Conservation (phyloP, 2,888 invertebrate genomes). For the Tetragnatha montana region DNA sequence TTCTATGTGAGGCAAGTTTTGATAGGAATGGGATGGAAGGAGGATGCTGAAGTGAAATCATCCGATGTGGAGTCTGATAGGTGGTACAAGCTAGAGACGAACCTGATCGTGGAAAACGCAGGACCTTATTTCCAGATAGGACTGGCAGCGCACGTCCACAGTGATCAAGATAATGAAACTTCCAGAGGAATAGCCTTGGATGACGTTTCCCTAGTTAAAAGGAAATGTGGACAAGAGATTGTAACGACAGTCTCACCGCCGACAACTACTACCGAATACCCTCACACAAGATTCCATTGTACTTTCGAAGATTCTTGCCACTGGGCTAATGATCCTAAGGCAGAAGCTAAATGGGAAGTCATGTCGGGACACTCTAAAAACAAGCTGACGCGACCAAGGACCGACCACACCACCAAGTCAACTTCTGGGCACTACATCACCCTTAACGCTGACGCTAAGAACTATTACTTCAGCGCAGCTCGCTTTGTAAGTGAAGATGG, state of each 20-base stretch:
- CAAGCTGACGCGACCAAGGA: slow-evolving; percentile 57
- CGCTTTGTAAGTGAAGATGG: slow-evolving; percentile 42
- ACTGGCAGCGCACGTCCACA: slow-evolving; percentile 36
- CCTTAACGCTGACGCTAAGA: slow-evolving; percentile 21
- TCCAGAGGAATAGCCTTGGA: slow-evolving; percentile 70
- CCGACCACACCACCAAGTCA: slow-evolving; percentile 64
- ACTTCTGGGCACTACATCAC: slow-evolving; percentile 63
- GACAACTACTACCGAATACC: slow-evolving; percentile 42
- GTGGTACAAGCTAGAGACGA: slow-evolving; percentile 62
- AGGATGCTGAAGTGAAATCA: slow-evolving; percentile 33
- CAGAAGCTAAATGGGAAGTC: slow-evolving; percentile 37
- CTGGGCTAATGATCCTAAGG: slow-evolving; percentile 49
- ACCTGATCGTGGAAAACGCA: slow-evolving; percentile 46
- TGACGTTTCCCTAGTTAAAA: slow-evolving; percentile 60
- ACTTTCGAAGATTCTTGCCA: slow-evolving; percentile 68
- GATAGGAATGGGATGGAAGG: slow-evolving; percentile 62
- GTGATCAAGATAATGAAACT: slow-evolving; percentile 43
- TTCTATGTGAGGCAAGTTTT: slow-evolving; percentile 49
- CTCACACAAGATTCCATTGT: slow-evolving; percentile 63
- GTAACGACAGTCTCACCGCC: slow-evolving; percentile 38
- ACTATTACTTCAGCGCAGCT: slow-evolving; percentile 5
- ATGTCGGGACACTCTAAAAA: slow-evolving; percentile 56
- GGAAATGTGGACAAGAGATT: slow-evolving; percentile 53
- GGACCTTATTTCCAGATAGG: slow-evolving; percentile 66
- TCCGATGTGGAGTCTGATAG: slow-evolving; percentile 17